Conservation (phyloP, 2,797 vertebrate species). For the Chromis chromis region DNA sequence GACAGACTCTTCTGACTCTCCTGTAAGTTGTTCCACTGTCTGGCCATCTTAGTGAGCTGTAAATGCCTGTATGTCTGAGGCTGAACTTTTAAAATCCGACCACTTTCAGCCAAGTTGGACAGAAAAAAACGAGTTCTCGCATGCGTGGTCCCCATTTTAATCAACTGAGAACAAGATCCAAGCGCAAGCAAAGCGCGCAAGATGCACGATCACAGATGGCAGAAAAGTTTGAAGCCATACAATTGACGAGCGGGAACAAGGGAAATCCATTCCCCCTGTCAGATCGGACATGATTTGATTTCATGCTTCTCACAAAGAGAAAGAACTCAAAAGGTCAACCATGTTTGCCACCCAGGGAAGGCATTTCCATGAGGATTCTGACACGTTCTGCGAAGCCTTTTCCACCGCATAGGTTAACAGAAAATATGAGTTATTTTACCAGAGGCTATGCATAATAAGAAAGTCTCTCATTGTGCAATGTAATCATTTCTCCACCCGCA, state of each 20-base stretch:
- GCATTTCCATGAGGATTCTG: conserved; percentile 27
- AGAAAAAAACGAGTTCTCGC: background rate
- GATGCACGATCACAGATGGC: conserved; percentile 6
- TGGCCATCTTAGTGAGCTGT: conserved; percentile 3
- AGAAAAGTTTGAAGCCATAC: conserved; percentile 30
- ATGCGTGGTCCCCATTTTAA: background rate
- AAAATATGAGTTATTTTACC: conserved; percentile 57
- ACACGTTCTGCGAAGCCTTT: conserved; percentile 27
- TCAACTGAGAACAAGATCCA: conserved; percentile 1
- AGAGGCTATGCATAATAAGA: conserved; percentile 61
- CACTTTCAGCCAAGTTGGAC: conserved; percentile 4
- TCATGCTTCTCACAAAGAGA: conserved; percentile 42
- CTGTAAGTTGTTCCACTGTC: too few species aligned
- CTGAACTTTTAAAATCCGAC: conserved; percentile 24
- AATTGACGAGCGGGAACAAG: conserved; percentile 34
- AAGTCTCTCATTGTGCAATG: conserved; percentile 52
- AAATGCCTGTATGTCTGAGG: background rate
- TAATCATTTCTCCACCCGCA: conserved; percentile 64
- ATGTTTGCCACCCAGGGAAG: conserved; percentile 48
- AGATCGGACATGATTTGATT: conserved; percentile 66
- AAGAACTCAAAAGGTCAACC: conserved; percentile 65
- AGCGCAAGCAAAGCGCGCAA: background rate
- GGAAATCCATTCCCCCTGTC: conserved; percentile 52
- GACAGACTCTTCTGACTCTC: too few species aligned
- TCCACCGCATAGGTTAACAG: conserved; percentile 47